Percentiles rank a stretch among this genome's conserved stretches.
Evolutionary conservation across 2,888 invertebrate species (phyloP).

Genomic region (Rugalucina vietnamica): DNA sequence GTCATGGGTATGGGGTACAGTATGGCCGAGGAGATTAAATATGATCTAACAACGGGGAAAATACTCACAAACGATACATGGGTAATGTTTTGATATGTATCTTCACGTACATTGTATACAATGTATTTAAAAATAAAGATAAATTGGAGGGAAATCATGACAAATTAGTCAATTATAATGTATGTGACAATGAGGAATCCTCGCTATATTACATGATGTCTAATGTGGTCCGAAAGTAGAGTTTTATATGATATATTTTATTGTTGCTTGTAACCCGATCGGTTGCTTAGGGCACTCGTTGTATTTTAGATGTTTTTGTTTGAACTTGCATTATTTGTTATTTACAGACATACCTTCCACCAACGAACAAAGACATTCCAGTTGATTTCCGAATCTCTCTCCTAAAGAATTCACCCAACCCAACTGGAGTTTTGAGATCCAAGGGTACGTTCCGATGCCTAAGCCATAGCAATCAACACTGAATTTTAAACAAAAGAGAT

Average conservation of each 20-base stretch:
- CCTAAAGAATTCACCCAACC: not conserved
- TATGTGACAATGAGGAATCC: too few relatives aligned
- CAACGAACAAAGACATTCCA: not conserved
- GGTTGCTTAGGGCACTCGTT: too few relatives aligned
- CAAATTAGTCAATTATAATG: too few relatives aligned
- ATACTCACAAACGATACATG: not conserved
- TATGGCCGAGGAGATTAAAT: not conserved
- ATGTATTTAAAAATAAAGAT: not conserved
- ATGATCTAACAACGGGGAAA: not conserved
- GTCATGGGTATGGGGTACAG: conserved; percentile 1
- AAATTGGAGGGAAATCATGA: too few relatives aligned
- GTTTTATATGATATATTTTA: too few relatives aligned
- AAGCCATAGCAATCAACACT: too few relatives aligned
- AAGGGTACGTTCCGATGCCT: too few relatives aligned
- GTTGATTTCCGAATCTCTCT: not conserved
- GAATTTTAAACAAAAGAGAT: too few relatives aligned
- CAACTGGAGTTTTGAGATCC: not conserved
- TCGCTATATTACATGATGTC: too few relatives aligned
- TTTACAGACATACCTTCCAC: not conserved
- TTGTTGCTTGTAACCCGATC: too few relatives aligned
- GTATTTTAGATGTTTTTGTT: not conserved
- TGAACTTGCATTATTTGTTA: not conserved
- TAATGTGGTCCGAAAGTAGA: too few relatives aligned
- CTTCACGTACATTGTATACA: not conserved
- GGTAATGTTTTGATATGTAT: not conserved